Conservation (phyloP, 2,888 invertebrate species). For the Lacanobia wlatinum region DNA sequence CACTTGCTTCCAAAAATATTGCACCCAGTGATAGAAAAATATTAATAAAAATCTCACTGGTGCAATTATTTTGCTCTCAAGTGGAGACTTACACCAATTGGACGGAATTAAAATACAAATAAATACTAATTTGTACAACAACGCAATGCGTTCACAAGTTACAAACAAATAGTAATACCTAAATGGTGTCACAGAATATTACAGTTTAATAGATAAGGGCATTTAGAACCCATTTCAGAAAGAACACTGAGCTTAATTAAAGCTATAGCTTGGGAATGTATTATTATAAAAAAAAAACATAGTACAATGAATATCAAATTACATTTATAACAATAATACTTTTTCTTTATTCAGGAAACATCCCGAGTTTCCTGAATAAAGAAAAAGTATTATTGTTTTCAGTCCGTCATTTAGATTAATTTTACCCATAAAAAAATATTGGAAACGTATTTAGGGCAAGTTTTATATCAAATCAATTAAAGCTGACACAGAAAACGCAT, state of each 20-base stretch:
- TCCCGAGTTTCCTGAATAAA: too few relatives aligned
- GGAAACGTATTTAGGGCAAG: too few relatives aligned
- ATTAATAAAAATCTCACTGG: constrained; percentile 11
- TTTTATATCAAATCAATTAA: too few relatives aligned
- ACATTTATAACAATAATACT: too few relatives aligned
- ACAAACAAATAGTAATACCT: constrained; percentile 30
- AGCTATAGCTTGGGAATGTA: not conserved
- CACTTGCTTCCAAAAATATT: constrained; percentile 38
- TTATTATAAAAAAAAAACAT: too few relatives aligned
- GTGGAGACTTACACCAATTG: constrained; percentile 40
- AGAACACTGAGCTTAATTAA: not conserved
- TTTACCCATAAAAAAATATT: too few relatives aligned
- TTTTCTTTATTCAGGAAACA: too few relatives aligned
- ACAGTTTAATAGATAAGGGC: not conserved
- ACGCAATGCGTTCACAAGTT: constrained; percentile 50
- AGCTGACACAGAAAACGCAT: too few relatives aligned
- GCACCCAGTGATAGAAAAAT: constrained; percentile 17
- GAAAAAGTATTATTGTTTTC: too few relatives aligned
- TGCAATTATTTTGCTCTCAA: constrained; percentile 50
- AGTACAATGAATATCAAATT: too few relatives aligned
- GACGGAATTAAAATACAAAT: constrained; percentile 63
- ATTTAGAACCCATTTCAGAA: not conserved
- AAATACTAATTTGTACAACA: constrained; percentile 75
- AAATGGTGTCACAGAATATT: constrained; percentile 20
- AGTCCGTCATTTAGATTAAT: too few relatives aligned